Evolutionary conservation across 2,797 vertebrate species (phyloP).

Genomic region (Orientallactaga sibirica): DNA sequence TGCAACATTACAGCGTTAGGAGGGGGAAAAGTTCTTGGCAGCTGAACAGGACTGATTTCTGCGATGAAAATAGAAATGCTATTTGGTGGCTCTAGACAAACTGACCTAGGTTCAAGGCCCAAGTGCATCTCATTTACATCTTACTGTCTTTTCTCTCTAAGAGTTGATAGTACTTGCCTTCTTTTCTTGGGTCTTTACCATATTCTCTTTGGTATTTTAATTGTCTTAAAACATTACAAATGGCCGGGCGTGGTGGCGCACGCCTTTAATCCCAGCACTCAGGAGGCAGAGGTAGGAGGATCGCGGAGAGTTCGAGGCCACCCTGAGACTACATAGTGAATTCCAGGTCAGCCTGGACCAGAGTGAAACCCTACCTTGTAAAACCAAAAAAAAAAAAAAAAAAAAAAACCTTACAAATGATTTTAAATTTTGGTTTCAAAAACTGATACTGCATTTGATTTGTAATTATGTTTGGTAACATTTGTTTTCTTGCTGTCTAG

Average conservation of each 20-base stretch:
- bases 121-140: neutral
- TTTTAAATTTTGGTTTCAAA: constrained; percentile 43
- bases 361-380: no score
- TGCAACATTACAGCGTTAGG: neutral
- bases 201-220: neutral
- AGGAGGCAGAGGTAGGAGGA: no score
- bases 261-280: no score
- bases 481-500: neutral
- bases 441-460: neutral
- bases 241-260: no score
- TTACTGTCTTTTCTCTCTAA: neutral
- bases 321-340: no score
- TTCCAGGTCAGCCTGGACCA: no score
- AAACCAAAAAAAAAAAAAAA: no score
- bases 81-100: neutral
- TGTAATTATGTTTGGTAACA: neutral
- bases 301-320: no score
- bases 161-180: neutral
- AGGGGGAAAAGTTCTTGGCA: neutral
- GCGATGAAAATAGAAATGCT: neutral
- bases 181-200: neutral
- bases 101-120: neutral
- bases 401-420: neutral
- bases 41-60: neutral
- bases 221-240: neutral